Conservation (phyloP, 2,113 vertebrate species). For the Gobius niger region DNA sequence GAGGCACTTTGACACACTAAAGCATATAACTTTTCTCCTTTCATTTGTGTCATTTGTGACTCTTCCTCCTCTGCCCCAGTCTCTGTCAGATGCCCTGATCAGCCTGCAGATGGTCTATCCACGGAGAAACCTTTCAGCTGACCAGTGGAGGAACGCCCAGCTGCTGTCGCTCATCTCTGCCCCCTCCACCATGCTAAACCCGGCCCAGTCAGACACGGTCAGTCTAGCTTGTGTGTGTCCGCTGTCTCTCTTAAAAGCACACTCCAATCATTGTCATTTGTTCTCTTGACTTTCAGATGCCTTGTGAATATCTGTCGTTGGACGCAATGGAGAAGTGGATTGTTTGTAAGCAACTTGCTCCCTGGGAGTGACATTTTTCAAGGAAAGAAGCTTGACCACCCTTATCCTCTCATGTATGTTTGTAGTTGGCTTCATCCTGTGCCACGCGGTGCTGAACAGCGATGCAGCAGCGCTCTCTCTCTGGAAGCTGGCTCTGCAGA, state of each 20-base stretch:
- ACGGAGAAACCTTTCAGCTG: slow-evolving; percentile 94
- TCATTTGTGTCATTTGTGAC: neutral
- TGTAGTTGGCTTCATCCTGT: slow-evolving; percentile 96
- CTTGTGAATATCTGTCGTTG: slow-evolving; percentile 97
- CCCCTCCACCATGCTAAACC: slow-evolving; percentile 98
- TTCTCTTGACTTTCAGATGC: slow-evolving; percentile 79
- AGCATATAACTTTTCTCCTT: too few relatives aligned
- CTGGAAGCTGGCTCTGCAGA: slow-evolving; percentile 98
- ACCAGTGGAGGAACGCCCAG: slow-evolving; percentile 98
- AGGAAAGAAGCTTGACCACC: neutral
- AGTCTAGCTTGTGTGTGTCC: slow-evolving; percentile 8
- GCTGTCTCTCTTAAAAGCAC: neutral
- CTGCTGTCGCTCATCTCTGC: slow-evolving; percentile 96
- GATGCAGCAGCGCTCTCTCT: slow-evolving; percentile 90
- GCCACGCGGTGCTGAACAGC: slow-evolving; percentile 91
- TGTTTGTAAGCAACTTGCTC: slow-evolving; percentile 86
- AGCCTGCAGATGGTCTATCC: slow-evolving; percentile 99
- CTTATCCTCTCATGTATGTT: neutral
- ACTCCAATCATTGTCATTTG: neutral
- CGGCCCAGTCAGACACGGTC: slow-evolving; percentile 94
- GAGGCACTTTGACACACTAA: too few relatives aligned
- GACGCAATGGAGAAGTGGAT: slow-evolving; percentile 99
- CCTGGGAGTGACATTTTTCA: too few relatives aligned
- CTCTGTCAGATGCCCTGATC: slow-evolving; percentile 93
- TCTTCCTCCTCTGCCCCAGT: slow-evolving; percentile 69